phyloP scores from a whole-genome alignment of 2,113 vertebrate genomes.

The Prinia subflava region DNA sequence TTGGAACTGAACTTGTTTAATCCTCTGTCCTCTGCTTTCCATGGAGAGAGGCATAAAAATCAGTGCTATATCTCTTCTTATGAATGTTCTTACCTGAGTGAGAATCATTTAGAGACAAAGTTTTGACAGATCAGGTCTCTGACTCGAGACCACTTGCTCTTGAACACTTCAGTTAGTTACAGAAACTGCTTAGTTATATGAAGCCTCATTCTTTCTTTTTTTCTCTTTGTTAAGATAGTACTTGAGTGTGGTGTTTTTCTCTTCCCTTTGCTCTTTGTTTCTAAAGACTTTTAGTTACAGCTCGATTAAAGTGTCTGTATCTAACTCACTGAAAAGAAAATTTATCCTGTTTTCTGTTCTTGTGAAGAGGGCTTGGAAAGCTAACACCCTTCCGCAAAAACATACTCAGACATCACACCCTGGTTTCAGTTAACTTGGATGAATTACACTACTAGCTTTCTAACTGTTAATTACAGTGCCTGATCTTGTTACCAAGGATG shows the following conservation, averaged over 20 bases:
- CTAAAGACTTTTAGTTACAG: background rate
- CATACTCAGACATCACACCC: background rate
- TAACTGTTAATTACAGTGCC: conserved; percentile 23
- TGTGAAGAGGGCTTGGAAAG: background rate
- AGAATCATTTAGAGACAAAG: background rate
- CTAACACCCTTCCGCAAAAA: background rate
- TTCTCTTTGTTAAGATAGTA: background rate
- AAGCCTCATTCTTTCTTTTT: background rate
- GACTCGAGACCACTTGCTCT: background rate
- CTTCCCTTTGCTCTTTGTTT: background rate
- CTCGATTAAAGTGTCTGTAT: background rate
- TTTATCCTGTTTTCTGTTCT: background rate
- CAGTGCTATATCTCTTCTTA: background rate
- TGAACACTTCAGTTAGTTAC: background rate
- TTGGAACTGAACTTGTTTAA: background rate
- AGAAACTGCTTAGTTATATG: background rate
- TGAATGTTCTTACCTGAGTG: background rate
- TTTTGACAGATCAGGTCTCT: background rate
- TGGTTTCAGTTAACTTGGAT: conserved; percentile 38
- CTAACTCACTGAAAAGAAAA: background rate
- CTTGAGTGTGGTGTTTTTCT: background rate
- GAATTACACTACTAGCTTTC: background rate
- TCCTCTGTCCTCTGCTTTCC: background rate
- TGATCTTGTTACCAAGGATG: conserved; percentile 20
- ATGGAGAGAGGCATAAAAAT: background rate